Percentiles rank a stretch among this genome's conserved stretches.
Conservation (phyloP, 2,888 invertebrate species). For the Galerucella pusilla region DNA sequence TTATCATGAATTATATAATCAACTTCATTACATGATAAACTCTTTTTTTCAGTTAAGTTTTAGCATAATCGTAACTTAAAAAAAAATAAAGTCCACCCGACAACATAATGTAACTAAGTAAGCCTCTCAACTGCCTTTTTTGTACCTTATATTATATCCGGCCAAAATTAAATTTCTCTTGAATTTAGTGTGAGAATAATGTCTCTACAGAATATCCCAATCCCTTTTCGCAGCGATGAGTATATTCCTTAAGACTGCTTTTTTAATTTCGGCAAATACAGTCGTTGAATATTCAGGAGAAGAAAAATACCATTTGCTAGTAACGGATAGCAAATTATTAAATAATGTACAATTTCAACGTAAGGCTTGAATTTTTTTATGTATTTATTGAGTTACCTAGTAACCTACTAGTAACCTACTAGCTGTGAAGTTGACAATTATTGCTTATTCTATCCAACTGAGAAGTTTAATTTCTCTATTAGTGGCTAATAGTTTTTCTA, state of each 20-base stretch:
- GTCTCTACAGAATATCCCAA: neutral
- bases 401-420: too few species aligned
- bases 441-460: too few species aligned
- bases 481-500: too few species aligned
- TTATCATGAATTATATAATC: neutral
- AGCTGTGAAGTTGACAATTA: too few species aligned
- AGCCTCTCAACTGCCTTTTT: slow-evolving; percentile 16
- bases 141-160: slow-evolving; percentile 10
- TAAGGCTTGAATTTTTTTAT: too few species aligned
- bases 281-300: neutral
- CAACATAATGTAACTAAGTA: slow-evolving; percentile 7
- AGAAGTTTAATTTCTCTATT: too few species aligned
- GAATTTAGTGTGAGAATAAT: slow-evolving; percentile 20
- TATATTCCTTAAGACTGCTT: neutral
- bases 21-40: neutral
- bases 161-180: slow-evolving; percentile 22
- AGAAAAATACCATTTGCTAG: too few species aligned
- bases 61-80: neutral
- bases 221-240: neutral
- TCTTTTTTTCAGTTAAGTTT: neutral
- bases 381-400: too few species aligned
- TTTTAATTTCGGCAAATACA: neutral
- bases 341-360: too few species aligned
- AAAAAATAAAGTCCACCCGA: slow-evolving; percentile 15
- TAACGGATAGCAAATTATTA: too few species aligned